Percentiles rank a stretch among this genome's conserved stretches.
phyloP scores from a whole-genome alignment of 2,113 vertebrate species.

The Calidris pugnax region DNA sequence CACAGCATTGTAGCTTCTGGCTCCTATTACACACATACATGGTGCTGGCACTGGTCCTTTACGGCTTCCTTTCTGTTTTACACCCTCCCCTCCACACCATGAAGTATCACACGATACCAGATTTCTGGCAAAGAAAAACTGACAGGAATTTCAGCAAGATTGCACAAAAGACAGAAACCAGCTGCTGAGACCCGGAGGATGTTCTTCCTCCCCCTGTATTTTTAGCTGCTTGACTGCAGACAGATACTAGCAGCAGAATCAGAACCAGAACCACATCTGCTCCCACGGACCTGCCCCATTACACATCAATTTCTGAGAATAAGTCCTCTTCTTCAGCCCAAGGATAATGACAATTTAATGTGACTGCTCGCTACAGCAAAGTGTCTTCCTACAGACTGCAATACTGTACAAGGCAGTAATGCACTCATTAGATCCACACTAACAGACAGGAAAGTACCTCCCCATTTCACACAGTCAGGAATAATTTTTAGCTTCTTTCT shows the following conservation, averaged over 20 bases:
- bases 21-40: not conserved
- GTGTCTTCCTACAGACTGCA: not conserved
- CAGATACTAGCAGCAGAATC: not conserved
- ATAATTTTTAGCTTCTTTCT: conserved; percentile 89
- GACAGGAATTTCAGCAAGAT: not conserved
- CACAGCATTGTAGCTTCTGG: not conserved
- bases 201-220: not conserved
- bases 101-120: not conserved
- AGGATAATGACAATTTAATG: not conserved
- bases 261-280: not conserved
- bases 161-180: not conserved
- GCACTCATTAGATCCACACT: not conserved
- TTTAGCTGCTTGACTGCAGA: not conserved
- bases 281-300: not conserved
- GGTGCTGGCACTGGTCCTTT: not conserved
- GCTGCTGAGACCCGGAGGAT: not conserved
- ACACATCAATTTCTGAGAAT: not conserved
- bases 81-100: not conserved
- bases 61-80: not conserved
- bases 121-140: not conserved
- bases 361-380: not conserved
- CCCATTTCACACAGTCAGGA: conserved; percentile 89
- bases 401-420: not conserved
- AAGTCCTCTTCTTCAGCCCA: not conserved
- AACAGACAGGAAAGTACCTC: conserved; percentile 79